Percentiles rank a stretch among this genome's conserved stretches.
Evolutionary conservation across 2,113 vertebrate genomes (phyloP).

Genomic region (Triplophysa rosa): DNA sequence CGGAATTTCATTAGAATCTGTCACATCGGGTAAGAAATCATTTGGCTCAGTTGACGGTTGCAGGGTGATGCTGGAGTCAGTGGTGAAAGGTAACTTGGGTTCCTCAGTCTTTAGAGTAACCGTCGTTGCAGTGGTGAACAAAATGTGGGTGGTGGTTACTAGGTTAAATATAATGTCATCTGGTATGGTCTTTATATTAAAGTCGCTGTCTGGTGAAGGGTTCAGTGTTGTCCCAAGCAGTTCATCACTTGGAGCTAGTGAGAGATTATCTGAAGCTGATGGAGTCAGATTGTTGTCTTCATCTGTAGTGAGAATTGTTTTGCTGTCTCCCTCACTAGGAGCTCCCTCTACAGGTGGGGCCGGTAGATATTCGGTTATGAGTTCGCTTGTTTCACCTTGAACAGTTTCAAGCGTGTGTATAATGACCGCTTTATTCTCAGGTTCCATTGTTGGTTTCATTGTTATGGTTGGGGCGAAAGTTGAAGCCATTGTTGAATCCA

Average conservation of each 20-base stretch:
- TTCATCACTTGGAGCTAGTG: slow-evolving; percentile 24
- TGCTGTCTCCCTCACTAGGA: slow-evolving; percentile 7
- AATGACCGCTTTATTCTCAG: slow-evolving; percentile 59
- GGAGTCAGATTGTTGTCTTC: slow-evolving; percentile 44
- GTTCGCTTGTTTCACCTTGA: slow-evolving; percentile 61
- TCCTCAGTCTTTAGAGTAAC: slow-evolving; percentile 15
- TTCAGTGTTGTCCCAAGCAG: slow-evolving; percentile 15
- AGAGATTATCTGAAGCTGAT: slow-evolving; percentile 57
- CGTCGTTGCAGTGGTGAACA: slow-evolving; percentile 46
- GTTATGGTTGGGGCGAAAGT: slow-evolving; percentile 33
- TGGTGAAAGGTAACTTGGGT: slow-evolving; percentile 41
- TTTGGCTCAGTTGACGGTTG: slow-evolving; percentile 55
- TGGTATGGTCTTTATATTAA: slow-evolving; percentile 32
- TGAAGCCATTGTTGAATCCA: slow-evolving; percentile 61
- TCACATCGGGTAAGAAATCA: slow-evolving; percentile 7
- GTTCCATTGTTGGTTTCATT: slow-evolving; percentile 27
- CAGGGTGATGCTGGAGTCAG: slow-evolving; percentile 51
- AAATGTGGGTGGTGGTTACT: slow-evolving; percentile 28
- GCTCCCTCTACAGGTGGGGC: slow-evolving; percentile 38
- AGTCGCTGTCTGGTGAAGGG: slow-evolving; percentile 27
- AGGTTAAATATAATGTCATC: slow-evolving; percentile 37
- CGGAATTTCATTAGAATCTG: slow-evolving; percentile 57
- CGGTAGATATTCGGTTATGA: slow-evolving; percentile 58
- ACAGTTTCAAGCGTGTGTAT: slow-evolving; percentile 67
- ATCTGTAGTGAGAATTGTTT: slow-evolving; percentile 18